These are phyloP conservation scores for Venustoraphidia nigricollis DNA, from an alignment of 2,888 invertebrate species.

Conservation along the genomic window DNA sequence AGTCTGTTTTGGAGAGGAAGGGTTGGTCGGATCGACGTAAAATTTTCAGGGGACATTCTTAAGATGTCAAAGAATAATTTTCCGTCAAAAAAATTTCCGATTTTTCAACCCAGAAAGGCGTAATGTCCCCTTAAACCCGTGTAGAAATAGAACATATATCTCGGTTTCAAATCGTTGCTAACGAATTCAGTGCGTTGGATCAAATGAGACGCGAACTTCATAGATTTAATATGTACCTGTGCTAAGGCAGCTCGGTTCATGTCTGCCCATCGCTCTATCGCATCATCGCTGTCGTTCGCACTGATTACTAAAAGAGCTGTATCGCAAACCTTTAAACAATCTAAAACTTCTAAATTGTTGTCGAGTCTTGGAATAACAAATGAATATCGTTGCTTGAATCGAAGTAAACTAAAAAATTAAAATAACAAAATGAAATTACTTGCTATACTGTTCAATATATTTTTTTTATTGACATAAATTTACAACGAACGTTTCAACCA, in stretches of 20 bases:
- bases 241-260: constrained; percentile 63
- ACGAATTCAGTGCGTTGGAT: neutral
- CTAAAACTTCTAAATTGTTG: constrained; percentile 59
- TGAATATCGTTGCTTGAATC: constrained; percentile 80
- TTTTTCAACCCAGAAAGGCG: no score
- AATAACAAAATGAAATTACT: no score
- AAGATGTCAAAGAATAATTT: no score
- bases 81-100: no score
- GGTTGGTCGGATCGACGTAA: no score
- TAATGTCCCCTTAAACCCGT: no score
- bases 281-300: constrained; percentile 40
- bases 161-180: neutral
- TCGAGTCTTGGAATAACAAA: constrained; percentile 59
- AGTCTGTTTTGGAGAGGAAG: no score
- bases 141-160: neutral
- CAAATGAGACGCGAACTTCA: neutral
- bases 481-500: no score
- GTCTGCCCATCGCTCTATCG: constrained; percentile 66
- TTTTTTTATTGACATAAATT: no score
- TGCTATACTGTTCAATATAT: no score
- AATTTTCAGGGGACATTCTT: no score
- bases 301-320: constrained; percentile 68
- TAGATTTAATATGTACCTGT: constrained; percentile 32
- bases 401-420: constrained; percentile 47
- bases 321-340: constrained; percentile 77